Evolutionary conservation across 2,888 invertebrate genomes (phyloP).

Genomic region (Orthosia cruda): DNA sequence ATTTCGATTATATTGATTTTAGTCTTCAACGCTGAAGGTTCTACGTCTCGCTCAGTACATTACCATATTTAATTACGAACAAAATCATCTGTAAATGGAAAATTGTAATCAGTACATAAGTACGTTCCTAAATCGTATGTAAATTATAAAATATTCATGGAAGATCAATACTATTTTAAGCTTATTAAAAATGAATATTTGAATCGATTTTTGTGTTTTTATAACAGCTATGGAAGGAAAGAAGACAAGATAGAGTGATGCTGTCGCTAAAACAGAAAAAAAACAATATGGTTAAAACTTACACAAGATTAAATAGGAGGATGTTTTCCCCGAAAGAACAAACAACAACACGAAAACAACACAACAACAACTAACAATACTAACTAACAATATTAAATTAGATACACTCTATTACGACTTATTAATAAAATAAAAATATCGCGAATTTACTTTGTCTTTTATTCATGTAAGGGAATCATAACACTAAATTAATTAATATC

Average conservation of each 20-base stretch:
- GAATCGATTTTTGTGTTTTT: neutral
- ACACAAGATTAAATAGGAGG: neutral
- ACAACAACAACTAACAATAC: too few species aligned
- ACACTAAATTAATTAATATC: neutral
- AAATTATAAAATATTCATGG: constrained; percentile 59
- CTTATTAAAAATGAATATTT: constrained; percentile 34
- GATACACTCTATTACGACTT: too few species aligned
- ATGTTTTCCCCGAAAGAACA: neutral
- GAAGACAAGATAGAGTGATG: neutral
- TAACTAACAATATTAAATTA: too few species aligned
- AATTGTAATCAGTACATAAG: constrained; percentile 56
- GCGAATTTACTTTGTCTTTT: too few species aligned
- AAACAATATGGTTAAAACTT: too few species aligned
- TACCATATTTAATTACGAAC: constrained; percentile 63
- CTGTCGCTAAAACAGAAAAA: neutral
- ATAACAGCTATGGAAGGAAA: neutral
- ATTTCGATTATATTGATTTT: constrained; percentile 48
- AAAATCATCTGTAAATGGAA: constrained; percentile 27
- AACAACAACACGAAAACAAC: too few species aligned
- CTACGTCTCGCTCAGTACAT: constrained; percentile 22
- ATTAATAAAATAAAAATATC: too few species aligned
- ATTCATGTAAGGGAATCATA: too few species aligned
- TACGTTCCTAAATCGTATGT: constrained; percentile 36
- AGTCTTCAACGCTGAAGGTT: constrained; percentile 1
- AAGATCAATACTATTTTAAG: constrained; percentile 33